Base-by-base conservation (phyloP, 1,140 invertebrate species). In the Ctenoplectra terminalis region DNA sequence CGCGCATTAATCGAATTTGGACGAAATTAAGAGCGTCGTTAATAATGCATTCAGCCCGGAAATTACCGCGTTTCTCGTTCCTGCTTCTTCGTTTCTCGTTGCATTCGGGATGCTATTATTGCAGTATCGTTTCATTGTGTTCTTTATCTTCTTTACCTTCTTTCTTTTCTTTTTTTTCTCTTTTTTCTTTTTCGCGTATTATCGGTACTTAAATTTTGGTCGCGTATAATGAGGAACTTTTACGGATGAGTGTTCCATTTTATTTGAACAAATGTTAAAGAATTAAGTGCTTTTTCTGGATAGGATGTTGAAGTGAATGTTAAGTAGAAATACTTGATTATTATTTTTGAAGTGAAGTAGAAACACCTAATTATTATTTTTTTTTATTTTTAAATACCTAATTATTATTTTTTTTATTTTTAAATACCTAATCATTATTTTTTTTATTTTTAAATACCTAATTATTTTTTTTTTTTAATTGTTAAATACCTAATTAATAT, bases 21-120 rank as follows among this genome's bases (percentile, higher is more conserved):
- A 52, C 34, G 73, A 77, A 82, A 82, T 82, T 78, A 82, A 69
- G 48, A 48, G 73, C 52, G 52, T 20, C 74, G 56, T 77, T 82
- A 82, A 77, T 82, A 76, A 37, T 40, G 71, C 61, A 81, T 60
- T 75, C 79, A 66, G n/a, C 40, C n/a, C 29, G 26, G 61, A 43
- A 64, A 75, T 50, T 67, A 58, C 37, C 61, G 11, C 50, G 26
- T 54, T 54, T 56, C 29, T 26, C 26, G n/a, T 43, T 52, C 31
- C 60, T 9, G 26, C 9, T 31, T 46, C 20, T 20, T 5, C 17
- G 58, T 20, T 64, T 26, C 40, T 54, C 73, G 23, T 26, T 64
- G 20, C 31, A 48, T 40, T 29, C 58, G 31, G 43, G 31, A 48
- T 37, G 9, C 34, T 40, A 34, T 71, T 71, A 71, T 70, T 29